Evolutionary conservation across 2,797 vertebrate species (phyloP), one percentile per base, ranked within the genome.

Genomic region (Bovichtus variegatus): DNA sequence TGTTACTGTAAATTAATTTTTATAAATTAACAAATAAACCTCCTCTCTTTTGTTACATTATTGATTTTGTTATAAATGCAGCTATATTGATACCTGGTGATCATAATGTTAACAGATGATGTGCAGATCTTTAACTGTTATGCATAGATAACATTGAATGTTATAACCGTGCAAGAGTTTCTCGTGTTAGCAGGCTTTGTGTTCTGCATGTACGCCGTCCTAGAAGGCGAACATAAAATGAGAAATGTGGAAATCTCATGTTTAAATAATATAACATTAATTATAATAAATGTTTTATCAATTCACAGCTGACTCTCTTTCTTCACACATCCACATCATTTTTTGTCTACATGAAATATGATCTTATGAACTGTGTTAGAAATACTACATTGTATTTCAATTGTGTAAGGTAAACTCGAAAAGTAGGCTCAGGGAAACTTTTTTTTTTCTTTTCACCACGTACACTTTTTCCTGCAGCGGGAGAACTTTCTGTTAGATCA

Each of bases 1-100:
- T 93, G 90, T 92, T 93, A 88, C 89, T 95, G 93, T 94, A 94
- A 92, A 92, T 89, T 91, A 53, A 41, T 92, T 91, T 92, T 87
- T 91, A 58, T 87, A 94, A 94, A 89, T 95, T 94, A 94, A 94
- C 92, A 87, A 81, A 90, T 89, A 82, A 85, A 92, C 82, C 78
- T 88, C 83, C 53, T 91, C 71, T 78, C 55, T 85, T 92, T 92
- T 91, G 86, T 93, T 92, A 91, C 73, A 83, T 79, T 76, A 83
- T 90, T 80, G 71, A 75, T 90, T 89, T 91, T 93, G 87, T 94
- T 91, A 89, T 92, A 91, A 93, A 94, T 92, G 83, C 87, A 92
- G 87, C 87, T 93, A 89, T 92, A 92, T 89, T 84, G 79, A 92
- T 85, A 84, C 82, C 75, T 71, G 72, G 87, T 87, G 74, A 65